Conservation (phyloP, 2,888 invertebrate genomes). For the Meteorus cinctellus region DNA sequence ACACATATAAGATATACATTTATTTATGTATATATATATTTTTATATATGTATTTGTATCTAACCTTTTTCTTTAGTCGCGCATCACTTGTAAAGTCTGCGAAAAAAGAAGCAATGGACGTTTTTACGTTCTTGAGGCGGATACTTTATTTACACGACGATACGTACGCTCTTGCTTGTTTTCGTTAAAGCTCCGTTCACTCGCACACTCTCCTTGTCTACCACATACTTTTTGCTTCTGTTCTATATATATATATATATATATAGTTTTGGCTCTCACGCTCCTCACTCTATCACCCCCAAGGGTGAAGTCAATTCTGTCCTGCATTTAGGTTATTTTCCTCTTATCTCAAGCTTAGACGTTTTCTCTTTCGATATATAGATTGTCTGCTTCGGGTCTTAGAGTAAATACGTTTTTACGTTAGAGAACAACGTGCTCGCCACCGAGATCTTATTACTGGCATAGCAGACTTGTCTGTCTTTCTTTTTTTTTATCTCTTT, state of each 20-base stretch:
- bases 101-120: slow-evolving; percentile 25
- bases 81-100: slow-evolving; percentile 36
- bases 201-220: not conserved
- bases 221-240: not conserved
- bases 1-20: not conserved
- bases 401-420: slow-evolving; percentile 14
- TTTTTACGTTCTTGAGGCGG: slow-evolving; percentile 32
- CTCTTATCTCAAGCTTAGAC: slow-evolving; percentile 16
- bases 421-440: slow-evolving; percentile 2
- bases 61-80: slow-evolving; percentile 15
- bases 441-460: slow-evolving; percentile 7
- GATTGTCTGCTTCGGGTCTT: not conserved
- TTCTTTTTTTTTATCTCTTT: not conserved
- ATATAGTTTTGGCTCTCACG: not conserved
- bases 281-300: slow-evolving; percentile 7
- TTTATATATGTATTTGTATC: not conserved
- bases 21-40: not conserved
- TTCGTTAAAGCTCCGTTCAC: not conserved
- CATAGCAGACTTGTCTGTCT: not conserved
- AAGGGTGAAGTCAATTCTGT: slow-evolving; percentile 10
- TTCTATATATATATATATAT: not conserved
- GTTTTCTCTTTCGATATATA: not conserved
- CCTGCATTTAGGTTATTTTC: slow-evolving; percentile 15
- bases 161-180: slow-evolving; percentile 35
- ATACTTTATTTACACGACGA: slow-evolving; percentile 42